These are phyloP conservation scores for Rotaria socialis DNA, from an alignment of 2,888 invertebrate genomes.

Conservation along the genomic window DNA sequence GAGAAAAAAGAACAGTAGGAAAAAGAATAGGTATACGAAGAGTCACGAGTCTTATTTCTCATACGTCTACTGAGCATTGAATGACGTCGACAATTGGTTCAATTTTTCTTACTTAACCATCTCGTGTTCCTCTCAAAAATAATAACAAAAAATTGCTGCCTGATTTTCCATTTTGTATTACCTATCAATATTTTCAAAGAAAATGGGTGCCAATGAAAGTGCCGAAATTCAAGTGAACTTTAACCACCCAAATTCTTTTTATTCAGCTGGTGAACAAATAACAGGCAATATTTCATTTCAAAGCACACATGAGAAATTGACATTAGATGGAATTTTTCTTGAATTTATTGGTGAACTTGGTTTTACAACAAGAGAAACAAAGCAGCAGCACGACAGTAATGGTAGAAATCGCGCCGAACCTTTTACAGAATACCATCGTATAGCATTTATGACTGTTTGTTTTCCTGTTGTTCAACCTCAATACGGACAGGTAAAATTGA, in stretches of 20 bases:
- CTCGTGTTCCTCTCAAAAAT: neutral
- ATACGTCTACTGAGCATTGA: neutral
- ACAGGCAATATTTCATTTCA: neutral
- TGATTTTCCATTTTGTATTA: neutral
- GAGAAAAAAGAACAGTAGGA: too few species aligned
- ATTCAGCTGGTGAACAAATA: neutral
- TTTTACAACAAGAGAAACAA: neutral
- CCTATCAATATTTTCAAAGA: too few species aligned
- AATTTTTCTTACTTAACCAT: neutral
- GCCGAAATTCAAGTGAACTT: neutral
- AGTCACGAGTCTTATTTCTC: neutral
- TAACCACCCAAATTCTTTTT: neutral
- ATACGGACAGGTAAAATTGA: neutral
- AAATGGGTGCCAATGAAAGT: constrained; percentile 31
- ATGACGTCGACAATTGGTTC: neutral
- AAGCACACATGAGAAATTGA: neutral
- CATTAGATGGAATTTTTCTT: neutral
- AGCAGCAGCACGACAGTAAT: neutral
- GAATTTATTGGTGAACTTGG: neutral
- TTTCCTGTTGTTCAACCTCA: neutral
- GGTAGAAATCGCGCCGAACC: neutral
- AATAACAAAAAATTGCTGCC: neutral
- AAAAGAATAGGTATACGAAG: neutral
- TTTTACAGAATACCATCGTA: constrained; percentile 28
- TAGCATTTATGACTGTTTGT: neutral